Evolutionary conservation across 2,113 vertebrate genomes (phyloP).

Genomic region (Delphinapterus leucas): DNA sequence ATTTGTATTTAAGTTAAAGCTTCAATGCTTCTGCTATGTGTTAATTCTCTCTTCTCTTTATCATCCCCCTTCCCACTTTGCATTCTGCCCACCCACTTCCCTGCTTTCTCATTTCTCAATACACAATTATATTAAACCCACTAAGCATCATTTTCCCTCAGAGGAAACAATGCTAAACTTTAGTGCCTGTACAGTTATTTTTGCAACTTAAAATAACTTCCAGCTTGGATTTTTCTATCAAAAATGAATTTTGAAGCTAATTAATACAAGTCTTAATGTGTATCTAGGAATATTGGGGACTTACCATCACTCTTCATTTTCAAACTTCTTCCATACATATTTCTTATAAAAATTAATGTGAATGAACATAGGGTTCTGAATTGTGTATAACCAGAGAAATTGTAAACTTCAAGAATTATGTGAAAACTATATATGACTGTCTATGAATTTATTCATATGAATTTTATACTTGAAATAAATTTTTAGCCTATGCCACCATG

Average conservation of each 20-base stretch:
- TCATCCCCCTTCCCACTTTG: neutral
- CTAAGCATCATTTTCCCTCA: neutral
- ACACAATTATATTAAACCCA: neutral
- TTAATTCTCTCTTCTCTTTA: neutral
- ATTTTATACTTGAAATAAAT: neutral
- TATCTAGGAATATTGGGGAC: neutral
- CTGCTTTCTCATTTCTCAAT: neutral
- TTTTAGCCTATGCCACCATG: neutral
- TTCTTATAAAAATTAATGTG: constrained; percentile 32
- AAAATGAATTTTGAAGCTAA: neutral
- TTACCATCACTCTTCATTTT: neutral
- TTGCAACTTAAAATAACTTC: constrained; percentile 18
- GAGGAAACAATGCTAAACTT: neutral
- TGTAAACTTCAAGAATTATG: neutral
- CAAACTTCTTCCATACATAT: neutral
- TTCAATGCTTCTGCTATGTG: neutral
- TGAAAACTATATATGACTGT: neutral
- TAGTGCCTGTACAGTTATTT: neutral
- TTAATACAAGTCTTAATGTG: neutral
- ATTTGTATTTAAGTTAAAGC: neutral
- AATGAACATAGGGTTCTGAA: neutral
- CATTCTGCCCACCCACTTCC: neutral
- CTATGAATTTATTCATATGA: constrained; percentile 12
- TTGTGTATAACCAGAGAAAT: neutral
- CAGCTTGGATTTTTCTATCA: neutral